Evolutionary conservation across 2,113 vertebrate species (phyloP).

Genomic region (Stercorarius parasiticus): DNA sequence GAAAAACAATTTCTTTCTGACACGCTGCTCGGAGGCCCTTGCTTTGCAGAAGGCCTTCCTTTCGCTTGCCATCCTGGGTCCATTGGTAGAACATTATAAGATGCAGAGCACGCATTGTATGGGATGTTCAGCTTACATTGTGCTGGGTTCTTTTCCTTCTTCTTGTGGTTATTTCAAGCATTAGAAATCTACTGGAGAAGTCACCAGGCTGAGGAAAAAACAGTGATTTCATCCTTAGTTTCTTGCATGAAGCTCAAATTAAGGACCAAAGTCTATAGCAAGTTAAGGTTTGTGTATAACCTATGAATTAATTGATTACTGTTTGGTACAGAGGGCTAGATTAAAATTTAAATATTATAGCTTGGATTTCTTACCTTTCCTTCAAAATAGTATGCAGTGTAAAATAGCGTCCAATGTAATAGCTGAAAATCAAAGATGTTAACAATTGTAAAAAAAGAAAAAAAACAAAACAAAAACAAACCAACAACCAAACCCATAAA

Average conservation of each 20-base stretch:
- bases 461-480: no score
- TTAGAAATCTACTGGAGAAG: conserved; percentile 60
- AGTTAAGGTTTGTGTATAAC: conserved; percentile 34
- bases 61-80: conserved; percentile 67
- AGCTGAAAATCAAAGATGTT: conserved; percentile 25
- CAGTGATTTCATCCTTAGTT: conserved; percentile 27
- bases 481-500: background rate
- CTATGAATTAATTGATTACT: background rate
- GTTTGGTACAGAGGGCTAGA: background rate
- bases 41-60: conserved; percentile 60
- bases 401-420: conserved; percentile 4
- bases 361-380: background rate
- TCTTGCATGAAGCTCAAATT: conserved; percentile 31
- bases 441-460: background rate
- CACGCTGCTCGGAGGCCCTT: conserved; percentile 75
- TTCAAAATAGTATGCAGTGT: background rate
- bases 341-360: background rate
- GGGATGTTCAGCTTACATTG: conserved; percentile 30
- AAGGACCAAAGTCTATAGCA: background rate
- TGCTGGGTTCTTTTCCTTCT: conserved; percentile 59
- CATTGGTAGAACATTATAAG: conserved; percentile 52
- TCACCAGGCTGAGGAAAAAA: background rate
- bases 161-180: conserved; percentile 72
- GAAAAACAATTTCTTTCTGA: conserved; percentile 89
- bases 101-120: conserved; percentile 49